Percentiles rank a stretch among this genome's conserved stretches.
phyloP scores from a whole-genome alignment of 2,888 invertebrate genomes.

The Hemicrepidius hirtus region DNA sequence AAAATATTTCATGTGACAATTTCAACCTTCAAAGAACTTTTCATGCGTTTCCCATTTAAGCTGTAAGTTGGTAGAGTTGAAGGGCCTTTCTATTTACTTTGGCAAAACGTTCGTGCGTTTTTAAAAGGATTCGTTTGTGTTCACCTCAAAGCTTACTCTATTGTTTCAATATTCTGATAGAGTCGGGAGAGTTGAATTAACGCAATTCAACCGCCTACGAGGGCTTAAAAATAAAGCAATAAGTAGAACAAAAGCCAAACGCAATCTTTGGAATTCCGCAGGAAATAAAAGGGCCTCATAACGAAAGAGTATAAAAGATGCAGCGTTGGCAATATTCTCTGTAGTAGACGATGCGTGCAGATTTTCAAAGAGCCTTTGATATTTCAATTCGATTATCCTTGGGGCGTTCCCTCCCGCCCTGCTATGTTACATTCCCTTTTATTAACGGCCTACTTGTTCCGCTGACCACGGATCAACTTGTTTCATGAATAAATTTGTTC shows the following conservation, averaged over 20 bases:
- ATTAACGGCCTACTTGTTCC: constrained; percentile 48
- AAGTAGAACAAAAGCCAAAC: constrained; percentile 24
- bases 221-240: constrained; percentile 21
- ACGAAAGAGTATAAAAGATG: constrained; percentile 36
- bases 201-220: background rate
- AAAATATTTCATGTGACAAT: too few relatives aligned
- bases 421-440: constrained; percentile 41
- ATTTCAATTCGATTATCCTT: constrained; percentile 52
- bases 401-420: constrained; percentile 20
- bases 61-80: too few relatives aligned
- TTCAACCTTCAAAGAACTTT: too few relatives aligned
- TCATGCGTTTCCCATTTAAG: too few relatives aligned
- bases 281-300: constrained; percentile 20
- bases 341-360: constrained; percentile 49
- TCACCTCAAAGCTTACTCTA: background rate
- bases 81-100: background rate
- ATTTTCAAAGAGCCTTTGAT: constrained; percentile 51
- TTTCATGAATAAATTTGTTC: constrained; percentile 43
- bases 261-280: constrained; percentile 23
- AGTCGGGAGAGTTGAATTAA: background rate
- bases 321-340: constrained; percentile 45
- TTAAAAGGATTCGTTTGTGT: background rate
- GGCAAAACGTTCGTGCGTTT: background rate
- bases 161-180: constrained; percentile 12
- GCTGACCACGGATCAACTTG: constrained; percentile 45